phyloP scores from a whole-genome alignment of 2,113 vertebrate genomes.

The Leptodactylus fuscus region DNA sequence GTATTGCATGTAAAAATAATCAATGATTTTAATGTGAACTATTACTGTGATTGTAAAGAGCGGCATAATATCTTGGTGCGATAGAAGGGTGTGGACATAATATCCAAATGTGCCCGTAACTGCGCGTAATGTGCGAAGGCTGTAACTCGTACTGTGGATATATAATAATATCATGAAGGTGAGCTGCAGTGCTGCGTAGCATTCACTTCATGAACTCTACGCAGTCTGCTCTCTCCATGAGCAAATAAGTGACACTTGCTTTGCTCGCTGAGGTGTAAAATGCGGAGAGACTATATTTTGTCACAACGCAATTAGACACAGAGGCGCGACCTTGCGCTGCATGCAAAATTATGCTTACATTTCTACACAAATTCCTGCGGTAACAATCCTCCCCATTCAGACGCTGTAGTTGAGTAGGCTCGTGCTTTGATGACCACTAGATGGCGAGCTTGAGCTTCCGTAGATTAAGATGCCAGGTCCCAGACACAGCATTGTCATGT shows the following conservation, averaged over 20 bases:
- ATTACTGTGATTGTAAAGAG: no score
- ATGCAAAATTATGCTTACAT: background rate
- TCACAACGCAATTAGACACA: background rate
- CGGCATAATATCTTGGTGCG: no score
- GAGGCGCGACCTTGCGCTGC: conserved; percentile 11
- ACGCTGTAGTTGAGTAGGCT: background rate
- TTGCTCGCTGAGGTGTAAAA: conserved; percentile 19
- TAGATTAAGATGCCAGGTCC: background rate
- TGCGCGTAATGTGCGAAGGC: no score
- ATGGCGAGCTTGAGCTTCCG: conserved; percentile 32
- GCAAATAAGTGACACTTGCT: conserved; percentile 28
- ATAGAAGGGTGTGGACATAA: no score
- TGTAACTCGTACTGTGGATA: no score
- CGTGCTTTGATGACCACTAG: conserved; percentile 8
- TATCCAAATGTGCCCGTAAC: no score
- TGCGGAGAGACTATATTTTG: conserved; percentile 9
- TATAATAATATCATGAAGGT: background rate
- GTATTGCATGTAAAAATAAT: background rate
- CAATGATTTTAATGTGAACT: background rate
- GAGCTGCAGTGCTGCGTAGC: background rate
- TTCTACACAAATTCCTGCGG: background rate
- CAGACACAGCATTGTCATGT: background rate
- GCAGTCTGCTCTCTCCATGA: background rate
- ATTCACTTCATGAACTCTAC: background rate
- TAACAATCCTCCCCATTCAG: background rate